A percentile compares a stretch with the other conserved stretches of the same genome.
phyloP scores from a whole-genome alignment of 2,888 invertebrate genomes.

The Piscicola geometra region DNA sequence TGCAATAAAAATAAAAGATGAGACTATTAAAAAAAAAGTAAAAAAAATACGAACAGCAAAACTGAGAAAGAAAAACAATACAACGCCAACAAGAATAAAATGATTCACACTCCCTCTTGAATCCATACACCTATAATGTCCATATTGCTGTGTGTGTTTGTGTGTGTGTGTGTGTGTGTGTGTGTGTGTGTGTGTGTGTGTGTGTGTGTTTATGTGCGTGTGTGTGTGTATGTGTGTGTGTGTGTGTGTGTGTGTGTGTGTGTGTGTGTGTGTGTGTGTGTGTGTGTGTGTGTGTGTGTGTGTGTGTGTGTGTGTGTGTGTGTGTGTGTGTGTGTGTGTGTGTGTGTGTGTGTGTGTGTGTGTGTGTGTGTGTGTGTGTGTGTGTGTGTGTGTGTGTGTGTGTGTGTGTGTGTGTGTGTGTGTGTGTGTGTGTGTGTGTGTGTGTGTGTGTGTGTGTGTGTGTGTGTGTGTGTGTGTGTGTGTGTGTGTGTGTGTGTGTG shows the following conservation, averaged over 20 bases:
- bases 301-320: conserved; percentile 15
- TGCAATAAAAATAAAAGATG: too few species aligned
- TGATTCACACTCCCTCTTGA: too few species aligned
- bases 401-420: not conserved
- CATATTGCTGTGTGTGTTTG: too few species aligned
- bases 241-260: conserved; percentile 8
- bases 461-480: too few species aligned
- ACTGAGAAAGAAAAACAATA: too few species aligned
- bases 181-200: too few species aligned
- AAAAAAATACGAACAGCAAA: too few species aligned
- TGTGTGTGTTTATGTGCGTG: not conserved
- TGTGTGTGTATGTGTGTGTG: conserved; percentile 5
- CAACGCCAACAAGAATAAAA: too few species aligned
- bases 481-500: too few species aligned
- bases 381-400: not conserved
- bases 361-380: conserved; percentile 8
- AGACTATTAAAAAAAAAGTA: too few species aligned
- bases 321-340: conserved; percentile 17
- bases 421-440: conserved; percentile 1
- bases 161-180: too few species aligned
- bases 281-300: conserved; percentile 4
- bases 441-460: conserved; percentile 8
- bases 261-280: conserved; percentile 11
- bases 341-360: conserved; percentile 3
- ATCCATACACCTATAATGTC: too few species aligned